Evolutionary conservation across 1,140 invertebrate genomes (phyloP).

Genomic region (Dendrolimus kikuchii): DNA sequence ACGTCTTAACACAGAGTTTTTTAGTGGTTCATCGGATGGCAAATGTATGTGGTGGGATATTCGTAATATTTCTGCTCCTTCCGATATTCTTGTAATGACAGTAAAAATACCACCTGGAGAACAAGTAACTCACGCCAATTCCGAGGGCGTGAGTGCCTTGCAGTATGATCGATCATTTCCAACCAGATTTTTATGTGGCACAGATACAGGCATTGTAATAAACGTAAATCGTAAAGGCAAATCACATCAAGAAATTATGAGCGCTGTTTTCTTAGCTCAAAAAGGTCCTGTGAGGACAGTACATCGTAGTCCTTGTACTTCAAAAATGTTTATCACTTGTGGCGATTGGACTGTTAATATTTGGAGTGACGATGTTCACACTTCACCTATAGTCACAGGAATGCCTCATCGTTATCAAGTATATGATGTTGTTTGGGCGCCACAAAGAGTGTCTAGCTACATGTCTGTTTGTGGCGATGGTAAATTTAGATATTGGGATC

Average conservation of each 20-base stretch:
- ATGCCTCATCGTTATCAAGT: constrained; percentile 76
- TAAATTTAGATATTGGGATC: constrained; percentile 89
- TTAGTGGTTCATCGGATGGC: constrained; percentile 89
- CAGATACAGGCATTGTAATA: constrained; percentile 81
- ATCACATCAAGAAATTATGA: constrained; percentile 79
- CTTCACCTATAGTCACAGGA: constrained; percentile 88
- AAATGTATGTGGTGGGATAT: constrained; percentile 88
- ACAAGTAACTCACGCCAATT: constrained; percentile 72
- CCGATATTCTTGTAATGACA: constrained; percentile 77
- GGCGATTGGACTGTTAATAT: constrained; percentile 90
- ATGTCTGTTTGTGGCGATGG: constrained; percentile 86
- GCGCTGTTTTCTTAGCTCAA: constrained; percentile 74
- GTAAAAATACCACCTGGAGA: constrained; percentile 76
- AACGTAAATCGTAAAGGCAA: constrained; percentile 85
- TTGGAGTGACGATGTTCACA: constrained; percentile 90
- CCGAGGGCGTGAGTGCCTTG: constrained; percentile 81
- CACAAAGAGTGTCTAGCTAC: constrained; percentile 84
- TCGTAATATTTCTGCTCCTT: constrained; percentile 81
- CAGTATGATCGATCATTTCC: constrained; percentile 91
- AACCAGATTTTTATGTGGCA: constrained; percentile 79
- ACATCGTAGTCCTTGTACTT: constrained; percentile 87
- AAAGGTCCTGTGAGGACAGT: constrained; percentile 84
- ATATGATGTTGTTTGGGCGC: constrained; percentile 87
- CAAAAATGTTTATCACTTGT: constrained; percentile 91
- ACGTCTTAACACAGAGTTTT: constrained; percentile 86